Evolutionary conservation across 2,888 invertebrate genomes (phyloP).

Genomic region (Heliconius erato): DNA sequence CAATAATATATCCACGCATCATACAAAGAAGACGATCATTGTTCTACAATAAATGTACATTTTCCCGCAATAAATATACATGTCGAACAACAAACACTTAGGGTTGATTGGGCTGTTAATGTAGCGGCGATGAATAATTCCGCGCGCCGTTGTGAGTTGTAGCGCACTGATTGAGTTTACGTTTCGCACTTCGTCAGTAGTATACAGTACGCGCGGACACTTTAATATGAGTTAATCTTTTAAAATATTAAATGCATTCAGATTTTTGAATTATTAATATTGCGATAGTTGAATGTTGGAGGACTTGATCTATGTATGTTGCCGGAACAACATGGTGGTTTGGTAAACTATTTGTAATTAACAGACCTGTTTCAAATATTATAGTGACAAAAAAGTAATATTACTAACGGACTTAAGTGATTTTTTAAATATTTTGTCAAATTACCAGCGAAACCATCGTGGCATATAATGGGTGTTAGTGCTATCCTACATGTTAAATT

Average conservation of each 20-base stretch:
- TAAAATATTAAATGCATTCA: background rate
- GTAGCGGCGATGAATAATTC: slow-evolving; percentile 24
- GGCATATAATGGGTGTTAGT: too few relatives aligned
- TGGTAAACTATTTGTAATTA: too few relatives aligned
- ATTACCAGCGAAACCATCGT: background rate
- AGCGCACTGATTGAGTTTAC: slow-evolving; percentile 28
- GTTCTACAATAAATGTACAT: too few relatives aligned
- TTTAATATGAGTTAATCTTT: slow-evolving; percentile 21
- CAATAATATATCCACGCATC: background rate
- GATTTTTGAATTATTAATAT: slow-evolving; percentile 1
- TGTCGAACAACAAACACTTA: background rate
- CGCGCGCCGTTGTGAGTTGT: slow-evolving; percentile 11
- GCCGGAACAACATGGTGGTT: too few relatives aligned
- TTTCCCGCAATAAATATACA: background rate
- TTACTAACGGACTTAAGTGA: background rate
- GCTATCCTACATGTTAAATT: too few relatives aligned
- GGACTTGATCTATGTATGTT: too few relatives aligned
- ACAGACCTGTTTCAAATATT: too few relatives aligned
- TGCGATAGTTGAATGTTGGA: background rate
- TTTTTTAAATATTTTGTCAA: background rate
- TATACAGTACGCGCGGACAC: background rate
- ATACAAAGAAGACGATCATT: too few relatives aligned
- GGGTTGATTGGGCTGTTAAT: slow-evolving; percentile 20
- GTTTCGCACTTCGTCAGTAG: background rate
- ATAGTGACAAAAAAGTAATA: too few relatives aligned